Evolutionary conservation across 2,888 invertebrate genomes (phyloP).

Genomic region (Sphecodes monilicornis): DNA sequence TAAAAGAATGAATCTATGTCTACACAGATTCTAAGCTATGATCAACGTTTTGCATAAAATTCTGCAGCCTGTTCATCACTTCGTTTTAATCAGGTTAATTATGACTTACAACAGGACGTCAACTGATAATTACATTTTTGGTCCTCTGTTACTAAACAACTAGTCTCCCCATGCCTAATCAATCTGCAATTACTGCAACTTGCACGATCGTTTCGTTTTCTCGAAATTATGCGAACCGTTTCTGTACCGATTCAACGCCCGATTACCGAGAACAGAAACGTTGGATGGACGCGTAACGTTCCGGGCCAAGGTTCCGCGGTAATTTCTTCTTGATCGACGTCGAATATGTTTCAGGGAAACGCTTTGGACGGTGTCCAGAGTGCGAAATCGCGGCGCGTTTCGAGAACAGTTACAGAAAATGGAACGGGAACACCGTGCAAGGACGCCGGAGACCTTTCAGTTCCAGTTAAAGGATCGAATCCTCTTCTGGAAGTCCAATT

Average conservation of each 20-base stretch:
- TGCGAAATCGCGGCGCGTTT: background rate
- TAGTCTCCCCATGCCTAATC: no score
- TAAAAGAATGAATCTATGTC: no score
- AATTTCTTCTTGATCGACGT: conserved; percentile 25
- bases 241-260: background rate
- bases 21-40: no score
- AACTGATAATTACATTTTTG: no score
- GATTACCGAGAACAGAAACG: background rate
- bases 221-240: no score
- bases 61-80: no score
- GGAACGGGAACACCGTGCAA: background rate
- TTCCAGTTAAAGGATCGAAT: background rate
- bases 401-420: background rate
- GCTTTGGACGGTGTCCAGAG: conserved; percentile 48
- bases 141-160: no score
- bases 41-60: no score
- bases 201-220: no score
- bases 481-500: background rate
- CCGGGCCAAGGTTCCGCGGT: conserved; percentile 32
- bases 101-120: no score
- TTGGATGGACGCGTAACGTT: background rate
- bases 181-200: no score
- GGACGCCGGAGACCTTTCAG: background rate
- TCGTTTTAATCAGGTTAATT: no score
- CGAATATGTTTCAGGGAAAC: background rate